Evolutionary conservation across 1,140 invertebrate genomes (phyloP).

Genomic region (Notospermus geniculatus): DNA sequence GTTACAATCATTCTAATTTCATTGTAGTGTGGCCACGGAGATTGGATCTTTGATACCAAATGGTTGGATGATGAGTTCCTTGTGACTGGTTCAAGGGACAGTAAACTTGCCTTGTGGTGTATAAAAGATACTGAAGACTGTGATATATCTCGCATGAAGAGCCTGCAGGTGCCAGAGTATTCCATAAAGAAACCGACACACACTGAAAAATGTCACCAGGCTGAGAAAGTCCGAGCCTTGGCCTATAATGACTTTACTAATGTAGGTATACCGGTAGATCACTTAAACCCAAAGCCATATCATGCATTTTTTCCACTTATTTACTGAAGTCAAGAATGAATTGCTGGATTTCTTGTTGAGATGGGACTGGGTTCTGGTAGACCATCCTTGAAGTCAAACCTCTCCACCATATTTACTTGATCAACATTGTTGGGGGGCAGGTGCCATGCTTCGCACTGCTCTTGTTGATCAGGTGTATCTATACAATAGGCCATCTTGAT

Average conservation of each 20-base stretch:
- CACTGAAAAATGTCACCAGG: constrained; percentile 71
- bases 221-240: constrained; percentile 79
- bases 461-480: not conserved
- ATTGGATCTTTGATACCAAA: constrained; percentile 93
- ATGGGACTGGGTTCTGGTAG: no score
- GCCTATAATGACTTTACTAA: constrained; percentile 71
- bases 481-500: constrained; percentile 6
- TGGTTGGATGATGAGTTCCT: constrained; percentile 96
- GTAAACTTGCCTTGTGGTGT: constrained; percentile 61
- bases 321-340: no score
- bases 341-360: no score
- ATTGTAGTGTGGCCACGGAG: constrained; percentile 73
- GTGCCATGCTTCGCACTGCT: no score
- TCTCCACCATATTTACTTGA: no score
- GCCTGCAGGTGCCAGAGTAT: constrained; percentile 41
- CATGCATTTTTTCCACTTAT: no score
- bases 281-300: not conserved
- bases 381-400: no score
- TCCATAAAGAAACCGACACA: constrained; percentile 67
- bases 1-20: no score
- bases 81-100: constrained; percentile 86
- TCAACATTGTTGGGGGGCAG: no score
- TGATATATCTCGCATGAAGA: constrained; percentile 24
- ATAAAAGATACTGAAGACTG: constrained; percentile 46
- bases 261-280: constrained; percentile 25